Base-by-base conservation (phyloP, 2,888 invertebrate species). In the Agrochola lota region DNA sequence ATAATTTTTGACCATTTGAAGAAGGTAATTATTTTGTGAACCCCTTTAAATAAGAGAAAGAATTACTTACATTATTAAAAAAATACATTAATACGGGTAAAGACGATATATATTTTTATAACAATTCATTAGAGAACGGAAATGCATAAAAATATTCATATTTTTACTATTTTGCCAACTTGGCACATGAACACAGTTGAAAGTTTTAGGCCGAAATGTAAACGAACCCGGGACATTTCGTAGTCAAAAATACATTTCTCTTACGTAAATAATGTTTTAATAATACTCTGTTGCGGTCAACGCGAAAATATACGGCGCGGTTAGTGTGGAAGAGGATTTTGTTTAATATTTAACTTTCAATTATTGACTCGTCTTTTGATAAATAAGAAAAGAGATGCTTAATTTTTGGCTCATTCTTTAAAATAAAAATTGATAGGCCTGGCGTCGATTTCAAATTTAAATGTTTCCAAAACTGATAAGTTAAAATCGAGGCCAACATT, bases 211-310 rank as follows among this genome's bases (percentile, higher is more conserved):
- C 83, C 11, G 43, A 88, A 88, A 86, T 87, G 87, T 75, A 89
- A 88, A 90, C 89, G 87, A 85, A 81, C 70, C 80, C 62, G 71
- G 68, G 76, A 78, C 74, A 79, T 85, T 84, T 81, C 79, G 81
- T 88, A 90, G 89, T 92, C 92, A 91, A 93, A 93, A 92, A 92
- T 91, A 93, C 91, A 94, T 94, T 94, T 92, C 91, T 93, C 91
- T 90, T 91, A 72, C 77, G 85, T 86, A 89, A 91, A 91, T 94
- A 94, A 94, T 94, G 94, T 92, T 94, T 94, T 94, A 94, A 94
- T 94, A 94, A 94, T 94, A 89, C 87, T 87, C 89, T 90, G 89
- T 89, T 90, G 90, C 90, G 93, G 93, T 91, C 92, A 88, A 87
- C 85, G 90, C 86, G 89, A 91, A 91, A 91, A 93, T 91, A 87